Evolutionary conservation across 1,140 invertebrate species (phyloP), one percentile per base, ranked within the genome.

Genomic region (Eubasilissa regina): DNA sequence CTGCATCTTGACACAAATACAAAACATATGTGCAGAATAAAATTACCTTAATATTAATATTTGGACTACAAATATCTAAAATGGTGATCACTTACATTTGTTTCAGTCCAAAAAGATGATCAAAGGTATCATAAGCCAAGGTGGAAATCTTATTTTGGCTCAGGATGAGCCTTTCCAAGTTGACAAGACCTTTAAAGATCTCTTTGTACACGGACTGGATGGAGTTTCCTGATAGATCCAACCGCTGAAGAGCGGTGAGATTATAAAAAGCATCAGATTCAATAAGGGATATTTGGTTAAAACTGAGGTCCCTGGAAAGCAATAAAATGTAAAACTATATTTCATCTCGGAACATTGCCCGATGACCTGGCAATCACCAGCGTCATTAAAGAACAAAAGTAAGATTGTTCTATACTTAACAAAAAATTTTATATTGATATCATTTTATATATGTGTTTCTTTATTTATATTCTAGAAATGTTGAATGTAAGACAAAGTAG

Each of bases 211-310:
- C 88, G 82, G 90, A 87, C 83, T 86, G 90, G 53, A 95, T 91
- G 79, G 91, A 90, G 85, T 94, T 94, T 64, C 87, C 85, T 0
- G 93, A 94, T 53, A 94, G 86, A 86, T 94, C 93, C 85, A 95
- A 87, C 80, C 90, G 90, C 85, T 92, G 92, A n/a, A 95, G 86
- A 76, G 91, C 91, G 45, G 90, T 90, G 80, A 94, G 90, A 84
- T 92, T 92, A 82, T 89, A 90, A 83, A 95, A 97, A 60, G 94
- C 93, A 85, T 94, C 91, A n/a, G 91, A 89, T 85, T 94, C 91
- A 80, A 97, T 93, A 25, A 90, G 85, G 12, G 89, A 89, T 85
- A 97, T 94, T 81, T 93, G 90, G 86, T 98, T 98, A 84, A 92
- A 91, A 84, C 93, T 94, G 64, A 97, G 89, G 86, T 94, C 93